Evolutionary conservation across 2,113 vertebrate genomes (phyloP), one percentile per base, ranked within the genome.

Genomic region (Calidris pugnax): DNA sequence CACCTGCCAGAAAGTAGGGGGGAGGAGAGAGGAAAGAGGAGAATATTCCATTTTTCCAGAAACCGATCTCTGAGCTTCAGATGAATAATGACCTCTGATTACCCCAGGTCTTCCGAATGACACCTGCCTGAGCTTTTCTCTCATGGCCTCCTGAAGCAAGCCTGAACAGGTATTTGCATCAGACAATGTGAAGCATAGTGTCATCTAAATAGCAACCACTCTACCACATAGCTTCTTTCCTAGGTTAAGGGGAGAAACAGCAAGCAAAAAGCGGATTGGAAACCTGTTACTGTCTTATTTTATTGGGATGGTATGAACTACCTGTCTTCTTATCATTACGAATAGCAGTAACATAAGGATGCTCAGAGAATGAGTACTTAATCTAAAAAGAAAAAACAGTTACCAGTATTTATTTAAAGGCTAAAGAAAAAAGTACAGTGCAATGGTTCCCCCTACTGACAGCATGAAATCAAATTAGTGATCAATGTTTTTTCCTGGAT

Each of bases 381-480:
- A 85, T 45, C 35, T 47, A 43, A 55, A 89, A 78, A 66, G 30
- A 89, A 73, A 85, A 83, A 83, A 30, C 18, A 81, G 66, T 45
- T 82, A 53, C 37, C 43, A 57, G 43, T 28, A 75, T 32, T 89
- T 64, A 67, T 78, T 85, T 56, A 69, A 68, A 84, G 14, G 28
- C 83, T 55, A 37, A 71, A 88, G 50, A 41, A 81, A 62, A 68
- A 87, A 75, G 15, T 62, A 68, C 48, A 87, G 93, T 96, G 91
- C 95, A 97, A 96, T 23, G 93, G 94, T 96, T 96, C 96, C 96
- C 96, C 96, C 96, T 97, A 87, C 94, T 87, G 96, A 96, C 95
- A 64, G 53, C 43, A 89, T 1, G 0, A 73, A 82, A 78, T 43
- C 74, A 60, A 48, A 63, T 64, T 59, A 37, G 16, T 77, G 50